Evolutionary conservation across 2,797 vertebrate genomes (phyloP).

Genomic region (Phrynocephalus vlangalii): DNA sequence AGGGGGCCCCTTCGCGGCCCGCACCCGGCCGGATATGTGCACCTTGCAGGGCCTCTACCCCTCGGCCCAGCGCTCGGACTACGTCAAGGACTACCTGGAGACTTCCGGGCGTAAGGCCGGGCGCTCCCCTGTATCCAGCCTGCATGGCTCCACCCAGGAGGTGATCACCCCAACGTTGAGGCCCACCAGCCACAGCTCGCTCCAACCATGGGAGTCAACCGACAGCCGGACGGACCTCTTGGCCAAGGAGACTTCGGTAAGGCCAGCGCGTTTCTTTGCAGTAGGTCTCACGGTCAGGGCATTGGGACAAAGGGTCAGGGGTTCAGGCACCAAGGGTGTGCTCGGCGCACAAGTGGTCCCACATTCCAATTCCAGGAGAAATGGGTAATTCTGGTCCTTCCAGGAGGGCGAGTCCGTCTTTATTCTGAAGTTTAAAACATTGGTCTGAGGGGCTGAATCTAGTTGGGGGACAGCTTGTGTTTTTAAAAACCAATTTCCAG

Average conservation of each 20-base stretch:
- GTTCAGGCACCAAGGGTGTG: too few relatives aligned
- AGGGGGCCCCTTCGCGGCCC: constrained; percentile 64
- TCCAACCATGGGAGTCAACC: constrained; percentile 78
- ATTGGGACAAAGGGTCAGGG: accelerated
- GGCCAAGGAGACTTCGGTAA: constrained; percentile 79
- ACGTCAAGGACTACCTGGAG: constrained; percentile 80
- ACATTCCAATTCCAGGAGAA: not conserved
- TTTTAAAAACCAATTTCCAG: not conserved
- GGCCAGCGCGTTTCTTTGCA: not conserved
- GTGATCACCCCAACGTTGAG: constrained; percentile 75
- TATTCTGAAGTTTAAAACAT: too few relatives aligned
- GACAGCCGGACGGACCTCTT: constrained; percentile 70
- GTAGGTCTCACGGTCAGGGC: not conserved
- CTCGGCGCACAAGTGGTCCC: too few relatives aligned
- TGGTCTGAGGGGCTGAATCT: too few relatives aligned
- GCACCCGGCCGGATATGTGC: constrained; percentile 76
- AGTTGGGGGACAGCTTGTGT: not conserved
- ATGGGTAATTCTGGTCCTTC: not conserved
- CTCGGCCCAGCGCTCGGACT: constrained; percentile 72
- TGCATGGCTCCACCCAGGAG: constrained; percentile 82
- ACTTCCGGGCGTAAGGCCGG: constrained; percentile 76
- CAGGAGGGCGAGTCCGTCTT: too few relatives aligned
- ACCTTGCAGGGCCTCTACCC: constrained; percentile 84
- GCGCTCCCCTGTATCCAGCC: constrained; percentile 51
- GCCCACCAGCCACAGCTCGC: constrained; percentile 64